Percentiles rank a stretch among this genome's conserved stretches.
Conservation (phyloP, 2,113 vertebrate species). For the Naja naja region DNA sequence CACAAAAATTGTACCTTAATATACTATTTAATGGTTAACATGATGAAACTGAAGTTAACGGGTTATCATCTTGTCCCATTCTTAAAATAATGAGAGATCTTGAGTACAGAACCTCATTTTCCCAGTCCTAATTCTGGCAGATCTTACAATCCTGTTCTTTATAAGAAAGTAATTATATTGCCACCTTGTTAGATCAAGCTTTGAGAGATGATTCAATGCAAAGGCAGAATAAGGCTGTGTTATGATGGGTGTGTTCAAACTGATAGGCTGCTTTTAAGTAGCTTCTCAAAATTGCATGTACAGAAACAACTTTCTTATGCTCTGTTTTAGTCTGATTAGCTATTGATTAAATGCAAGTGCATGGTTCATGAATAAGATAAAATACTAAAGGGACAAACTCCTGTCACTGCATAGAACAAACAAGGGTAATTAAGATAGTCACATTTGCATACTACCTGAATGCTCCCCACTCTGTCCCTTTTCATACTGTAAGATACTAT, state of each 20-base stretch:
- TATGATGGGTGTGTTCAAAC: background rate
- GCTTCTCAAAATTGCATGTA: background rate
- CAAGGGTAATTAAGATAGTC: constrained; percentile 11
- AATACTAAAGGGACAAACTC: background rate
- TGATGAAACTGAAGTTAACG: background rate
- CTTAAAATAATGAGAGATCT: background rate
- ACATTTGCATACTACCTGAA: background rate
- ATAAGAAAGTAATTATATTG: background rate
- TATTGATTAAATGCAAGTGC: constrained; percentile 29
- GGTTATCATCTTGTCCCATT: background rate
- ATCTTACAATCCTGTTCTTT: background rate
- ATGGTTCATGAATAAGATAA: constrained; percentile 32
- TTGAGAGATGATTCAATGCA: accelerated
- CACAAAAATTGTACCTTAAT: background rate
- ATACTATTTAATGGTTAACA: background rate
- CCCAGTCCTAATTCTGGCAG: background rate
- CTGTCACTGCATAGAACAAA: constrained; percentile 34
- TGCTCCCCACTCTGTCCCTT: background rate
- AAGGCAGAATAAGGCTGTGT: constrained; percentile 39
- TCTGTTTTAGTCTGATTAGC: background rate
- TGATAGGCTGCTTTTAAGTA: constrained; percentile 33
- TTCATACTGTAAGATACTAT: background rate
- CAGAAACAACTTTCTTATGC: constrained; percentile 25
- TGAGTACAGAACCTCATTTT: background rate
- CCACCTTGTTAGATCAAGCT: background rate